Percentiles rank a stretch among this genome's conserved stretches.
These are phyloP conservation scores for Fragum fragum DNA, from an alignment of 2,888 invertebrate species.

Conservation along the genomic window DNA sequence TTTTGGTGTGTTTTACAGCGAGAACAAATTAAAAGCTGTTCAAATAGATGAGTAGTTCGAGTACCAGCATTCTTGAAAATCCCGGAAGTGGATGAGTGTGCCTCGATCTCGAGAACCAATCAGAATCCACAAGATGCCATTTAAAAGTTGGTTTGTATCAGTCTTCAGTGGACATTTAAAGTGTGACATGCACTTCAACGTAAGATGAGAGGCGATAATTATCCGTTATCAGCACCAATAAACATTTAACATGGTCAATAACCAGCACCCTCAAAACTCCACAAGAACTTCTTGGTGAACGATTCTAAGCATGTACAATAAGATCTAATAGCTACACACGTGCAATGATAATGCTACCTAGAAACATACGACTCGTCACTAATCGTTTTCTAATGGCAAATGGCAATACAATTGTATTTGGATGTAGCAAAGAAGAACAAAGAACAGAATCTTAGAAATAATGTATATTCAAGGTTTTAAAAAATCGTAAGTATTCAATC, in stretches of 20 bases:
- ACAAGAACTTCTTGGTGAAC: neutral
- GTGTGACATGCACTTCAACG: constrained; percentile 22
- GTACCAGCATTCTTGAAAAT: constrained; percentile 39
- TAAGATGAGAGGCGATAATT: constrained; percentile 15
- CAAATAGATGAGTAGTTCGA: constrained; percentile 18
- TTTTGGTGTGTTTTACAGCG: too few species aligned
- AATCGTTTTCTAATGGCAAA: too few species aligned
- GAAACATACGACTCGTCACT: too few species aligned
- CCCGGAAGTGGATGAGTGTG: constrained; percentile 44
- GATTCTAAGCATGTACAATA: neutral
- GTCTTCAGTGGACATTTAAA: constrained; percentile 16
- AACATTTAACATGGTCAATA: constrained; percentile 6
- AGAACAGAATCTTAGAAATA: too few species aligned
- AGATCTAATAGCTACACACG: neutral
- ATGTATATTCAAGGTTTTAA: too few species aligned
- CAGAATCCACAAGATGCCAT: constrained; percentile 14
- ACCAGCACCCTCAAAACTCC: neutral
- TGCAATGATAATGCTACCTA: neutral
- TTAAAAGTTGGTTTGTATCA: constrained; percentile 15
- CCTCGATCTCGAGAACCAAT: constrained; percentile 50
- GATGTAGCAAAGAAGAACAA: too few species aligned
- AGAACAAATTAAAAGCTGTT: constrained; percentile 9
- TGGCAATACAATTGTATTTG: too few species aligned
- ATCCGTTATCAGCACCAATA: constrained; percentile 6
- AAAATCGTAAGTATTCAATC: too few species aligned